Percentiles rank a stretch among this genome's conserved stretches.
Conservation (phyloP, 2,797 vertebrate genomes). For the Typhlichthys subterraneus region DNA sequence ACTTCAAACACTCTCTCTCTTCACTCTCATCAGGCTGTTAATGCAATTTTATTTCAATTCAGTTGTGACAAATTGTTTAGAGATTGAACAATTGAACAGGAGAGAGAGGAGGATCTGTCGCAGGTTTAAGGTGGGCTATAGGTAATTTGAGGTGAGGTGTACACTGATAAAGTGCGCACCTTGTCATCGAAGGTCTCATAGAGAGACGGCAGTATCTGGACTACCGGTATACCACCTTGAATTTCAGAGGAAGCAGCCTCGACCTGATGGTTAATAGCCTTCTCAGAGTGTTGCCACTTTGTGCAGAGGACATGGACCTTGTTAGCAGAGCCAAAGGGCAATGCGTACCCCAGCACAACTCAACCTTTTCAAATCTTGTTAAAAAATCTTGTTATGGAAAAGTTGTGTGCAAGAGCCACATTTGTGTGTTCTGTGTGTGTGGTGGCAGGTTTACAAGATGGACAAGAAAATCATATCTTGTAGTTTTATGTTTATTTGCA, state of each 20-base stretch:
- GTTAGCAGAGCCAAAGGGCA: conserved; percentile 36
- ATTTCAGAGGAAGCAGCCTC: conserved; percentile 11
- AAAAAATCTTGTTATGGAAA: conserved; percentile 10
- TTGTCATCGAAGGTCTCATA: not conserved
- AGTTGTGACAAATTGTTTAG: conserved; percentile 1
- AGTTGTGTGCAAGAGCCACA: conserved; percentile 1
- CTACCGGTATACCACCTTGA: conserved; percentile 14
- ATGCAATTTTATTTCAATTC: conserved; percentile 3
- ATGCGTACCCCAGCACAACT: conserved; percentile 11
- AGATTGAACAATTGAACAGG: not conserved
- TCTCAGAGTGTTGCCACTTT: conserved; percentile 5
- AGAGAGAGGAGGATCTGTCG: too few relatives aligned
- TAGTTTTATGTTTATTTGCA: too few relatives aligned
- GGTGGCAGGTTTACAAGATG: too few relatives aligned
- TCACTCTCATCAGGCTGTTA: not conserved
- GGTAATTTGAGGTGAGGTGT: conserved; percentile 1
- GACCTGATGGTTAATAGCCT: conserved; percentile 19
- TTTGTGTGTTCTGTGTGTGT: not conserved
- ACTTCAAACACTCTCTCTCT: not conserved
- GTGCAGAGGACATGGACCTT: conserved; percentile 19
- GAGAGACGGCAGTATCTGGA: conserved; percentile 6
- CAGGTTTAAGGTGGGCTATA: not conserved
- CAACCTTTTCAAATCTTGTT: conserved; percentile 34
- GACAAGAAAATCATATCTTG: too few relatives aligned
- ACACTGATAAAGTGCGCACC: not conserved